phyloP scores from a whole-genome alignment of 2,888 invertebrate species.

The Lithosia quadra region DNA sequence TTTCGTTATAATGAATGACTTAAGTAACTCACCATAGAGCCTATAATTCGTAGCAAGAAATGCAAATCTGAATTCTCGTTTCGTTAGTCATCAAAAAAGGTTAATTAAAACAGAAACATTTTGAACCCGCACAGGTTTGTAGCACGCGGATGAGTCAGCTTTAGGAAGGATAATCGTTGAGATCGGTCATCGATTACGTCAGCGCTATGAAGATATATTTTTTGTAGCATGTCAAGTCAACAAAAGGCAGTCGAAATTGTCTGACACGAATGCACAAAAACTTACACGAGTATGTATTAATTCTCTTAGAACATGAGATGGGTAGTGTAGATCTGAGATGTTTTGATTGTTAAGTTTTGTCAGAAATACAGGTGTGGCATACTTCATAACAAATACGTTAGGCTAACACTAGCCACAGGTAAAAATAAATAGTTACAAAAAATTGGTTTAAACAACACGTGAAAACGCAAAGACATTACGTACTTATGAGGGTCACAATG shows the following conservation, averaged over 20 bases:
- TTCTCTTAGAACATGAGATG: constrained; percentile 5
- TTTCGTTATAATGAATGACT: neutral
- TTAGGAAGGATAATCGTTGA: constrained; percentile 67
- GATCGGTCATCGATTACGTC: constrained; percentile 75
- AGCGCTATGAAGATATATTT: constrained; percentile 51
- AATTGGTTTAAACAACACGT: no score
- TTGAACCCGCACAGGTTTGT: constrained; percentile 56
- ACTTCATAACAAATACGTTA: neutral
- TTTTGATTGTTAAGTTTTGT: neutral
- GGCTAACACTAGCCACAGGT: neutral
- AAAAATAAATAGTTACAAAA: neutral
- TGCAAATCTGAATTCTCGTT: constrained; percentile 58
- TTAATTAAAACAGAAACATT: constrained; percentile 69
- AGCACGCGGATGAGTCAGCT: constrained; percentile 67
- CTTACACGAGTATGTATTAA: neutral
- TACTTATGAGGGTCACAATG: no score
- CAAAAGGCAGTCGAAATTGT: constrained; percentile 33
- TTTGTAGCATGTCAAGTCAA: constrained; percentile 38
- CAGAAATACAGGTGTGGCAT: neutral
- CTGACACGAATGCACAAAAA: constrained; percentile 19
- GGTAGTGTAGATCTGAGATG: neutral
- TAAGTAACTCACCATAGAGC: constrained; percentile 3
- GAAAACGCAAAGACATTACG: no score
- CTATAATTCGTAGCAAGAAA: constrained; percentile 38
- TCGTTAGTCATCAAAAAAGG: constrained; percentile 73